These are phyloP conservation scores for Orthonyx spaldingii DNA, from an alignment of 2,113 vertebrate genomes.

Conservation along the genomic window DNA sequence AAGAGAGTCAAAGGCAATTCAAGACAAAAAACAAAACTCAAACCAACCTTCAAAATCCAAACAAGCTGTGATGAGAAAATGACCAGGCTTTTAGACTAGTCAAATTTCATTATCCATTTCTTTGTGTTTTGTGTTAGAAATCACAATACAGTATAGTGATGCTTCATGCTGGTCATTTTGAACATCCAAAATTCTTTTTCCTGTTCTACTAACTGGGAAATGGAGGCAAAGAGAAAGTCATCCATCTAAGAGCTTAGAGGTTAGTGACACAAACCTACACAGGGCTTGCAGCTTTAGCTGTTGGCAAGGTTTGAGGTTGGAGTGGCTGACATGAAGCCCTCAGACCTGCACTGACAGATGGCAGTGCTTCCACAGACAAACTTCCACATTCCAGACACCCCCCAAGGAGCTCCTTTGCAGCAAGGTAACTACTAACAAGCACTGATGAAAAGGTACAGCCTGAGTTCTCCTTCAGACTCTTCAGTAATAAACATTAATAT, in stretches of 20 bases:
- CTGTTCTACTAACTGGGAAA: background rate
- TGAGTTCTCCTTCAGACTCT: background rate
- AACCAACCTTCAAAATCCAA: background rate
- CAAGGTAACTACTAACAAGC: background rate
- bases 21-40: background rate
- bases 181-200: background rate
- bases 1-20: background rate
- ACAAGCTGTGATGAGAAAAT: background rate
- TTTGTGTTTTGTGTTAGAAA: background rate
- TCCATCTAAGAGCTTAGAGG: background rate
- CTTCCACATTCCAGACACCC: background rate
- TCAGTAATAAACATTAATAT: constrained; percentile 12
- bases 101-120: background rate
- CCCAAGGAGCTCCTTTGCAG: background rate
- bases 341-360: background rate
- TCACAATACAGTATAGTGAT: background rate
- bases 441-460: background rate
- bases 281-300: background rate
- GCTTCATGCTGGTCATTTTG: background rate
- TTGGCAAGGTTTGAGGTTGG: background rate
- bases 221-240: background rate
- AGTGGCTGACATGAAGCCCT: background rate
- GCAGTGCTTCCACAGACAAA: background rate
- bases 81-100: background rate
- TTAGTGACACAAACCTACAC: background rate